A percentile compares a stretch with the other conserved stretches of the same genome.
Conservation (phyloP, 2,888 invertebrate species). For the Odontomyia ornata region DNA sequence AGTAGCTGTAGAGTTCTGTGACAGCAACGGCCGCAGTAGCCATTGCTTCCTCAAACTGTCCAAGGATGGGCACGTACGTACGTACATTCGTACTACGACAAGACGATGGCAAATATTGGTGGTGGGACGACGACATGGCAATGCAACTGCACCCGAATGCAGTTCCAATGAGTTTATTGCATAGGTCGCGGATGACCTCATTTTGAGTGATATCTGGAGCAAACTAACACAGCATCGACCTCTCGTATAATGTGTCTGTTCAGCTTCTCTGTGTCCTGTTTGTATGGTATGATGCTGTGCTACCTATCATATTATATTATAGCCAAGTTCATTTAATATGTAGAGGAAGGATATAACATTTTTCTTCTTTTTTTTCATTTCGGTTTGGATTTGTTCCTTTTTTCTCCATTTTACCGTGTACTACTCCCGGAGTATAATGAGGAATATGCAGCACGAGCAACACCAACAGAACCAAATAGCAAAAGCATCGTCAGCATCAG, state of each 20-base stretch:
- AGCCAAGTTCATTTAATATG: constrained; percentile 45
- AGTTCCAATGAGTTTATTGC: constrained; percentile 45
- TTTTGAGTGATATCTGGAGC: constrained; percentile 48
- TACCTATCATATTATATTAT: constrained; percentile 35
- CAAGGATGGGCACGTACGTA: background rate
- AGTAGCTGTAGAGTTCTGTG: too few species aligned
- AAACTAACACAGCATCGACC: constrained; percentile 44
- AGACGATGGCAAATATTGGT: background rate
- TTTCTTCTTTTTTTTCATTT: constrained; percentile 36
- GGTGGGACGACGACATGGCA: background rate
- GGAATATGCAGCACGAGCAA: background rate
- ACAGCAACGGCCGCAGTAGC: background rate
- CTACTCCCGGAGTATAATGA: constrained; percentile 21
- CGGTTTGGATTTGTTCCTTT: constrained; percentile 13
- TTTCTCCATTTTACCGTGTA: constrained; percentile 39
- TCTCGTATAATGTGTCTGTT: background rate
- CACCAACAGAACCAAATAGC: background rate
- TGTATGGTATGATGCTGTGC: background rate
- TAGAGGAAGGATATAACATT: constrained; percentile 25
- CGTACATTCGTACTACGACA: background rate
- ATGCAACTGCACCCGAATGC: constrained; percentile 26
- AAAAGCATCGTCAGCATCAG: background rate
- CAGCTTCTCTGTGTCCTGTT: background rate
- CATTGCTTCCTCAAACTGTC: background rate
- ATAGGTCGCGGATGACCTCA: constrained; percentile 48